Conservation (phyloP, 2,797 vertebrate genomes). For the Gymnocypris eckloni region DNA sequence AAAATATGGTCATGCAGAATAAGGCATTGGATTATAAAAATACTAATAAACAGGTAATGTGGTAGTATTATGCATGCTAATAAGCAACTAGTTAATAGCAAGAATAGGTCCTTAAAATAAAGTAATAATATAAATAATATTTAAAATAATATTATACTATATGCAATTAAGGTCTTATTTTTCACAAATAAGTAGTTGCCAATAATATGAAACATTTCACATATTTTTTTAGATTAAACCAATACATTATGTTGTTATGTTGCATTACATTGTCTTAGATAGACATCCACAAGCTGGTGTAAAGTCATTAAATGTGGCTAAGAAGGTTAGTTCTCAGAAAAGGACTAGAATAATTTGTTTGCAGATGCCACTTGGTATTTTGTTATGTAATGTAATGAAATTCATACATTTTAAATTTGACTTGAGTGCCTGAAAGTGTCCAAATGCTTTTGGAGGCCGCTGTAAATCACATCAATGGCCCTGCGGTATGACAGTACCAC, state of each 20-base stretch:
- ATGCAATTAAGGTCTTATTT: not conserved
- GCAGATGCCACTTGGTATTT: slow-evolving; percentile 18
- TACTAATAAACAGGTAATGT: too few species aligned
- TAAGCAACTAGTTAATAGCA: too few species aligned
- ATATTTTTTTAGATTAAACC: not conserved
- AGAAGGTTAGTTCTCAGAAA: not conserved
- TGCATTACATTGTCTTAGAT: not conserved
- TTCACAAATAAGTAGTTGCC: not conserved
- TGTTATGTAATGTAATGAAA: slow-evolving; percentile 42
- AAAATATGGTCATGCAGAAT: not conserved
- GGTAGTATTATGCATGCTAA: too few species aligned
- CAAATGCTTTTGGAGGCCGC: not conserved
- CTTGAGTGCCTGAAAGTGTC: slow-evolving; percentile 17
- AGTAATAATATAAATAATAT: too few species aligned
- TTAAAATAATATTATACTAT: not conserved
- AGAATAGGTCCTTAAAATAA: too few species aligned
- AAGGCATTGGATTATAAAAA: not conserved
- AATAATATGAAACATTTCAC: not conserved
- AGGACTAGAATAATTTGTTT: not conserved
- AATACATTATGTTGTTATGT: not conserved
- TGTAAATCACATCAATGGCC: slow-evolving; percentile 18
- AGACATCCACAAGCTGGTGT: not conserved
- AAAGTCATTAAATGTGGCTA: not conserved
- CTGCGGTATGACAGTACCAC: not conserved
- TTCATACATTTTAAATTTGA: slow-evolving; percentile 13